Evolutionary conservation across 2,888 invertebrate genomes (phyloP), one percentile per base, ranked within the genome.

Genomic region (Frankliniella fusca): DNA sequence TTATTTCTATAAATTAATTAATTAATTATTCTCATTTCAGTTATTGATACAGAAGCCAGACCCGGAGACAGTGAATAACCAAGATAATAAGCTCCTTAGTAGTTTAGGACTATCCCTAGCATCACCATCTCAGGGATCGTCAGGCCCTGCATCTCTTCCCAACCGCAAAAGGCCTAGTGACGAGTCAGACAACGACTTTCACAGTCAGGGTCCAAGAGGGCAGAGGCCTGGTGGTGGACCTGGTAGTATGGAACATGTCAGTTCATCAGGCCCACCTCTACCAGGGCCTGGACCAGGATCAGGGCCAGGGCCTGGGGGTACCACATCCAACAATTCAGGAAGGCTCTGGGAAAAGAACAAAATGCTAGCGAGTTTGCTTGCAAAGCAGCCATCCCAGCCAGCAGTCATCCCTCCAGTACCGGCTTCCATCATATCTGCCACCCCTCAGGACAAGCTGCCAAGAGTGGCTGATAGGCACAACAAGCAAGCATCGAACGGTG

Each of bases 351-450:
- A 94, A 88, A 93, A 93, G 87, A 96, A 96, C 88, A 93, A 93
- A 87, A 96, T 97, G 93, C 90, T 97, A 85, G 96, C 95, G 70
- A 93, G 93, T 80, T 88, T 97, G 85, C 89, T 97, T 86, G 95
- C 94, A 82, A 93, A 94, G 87, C 93, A 94, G 85, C 93, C 93
- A 84, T 90, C 92, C 48, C 90, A 90, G 83, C 92, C 92, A 79
- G 91, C 93, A 48, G 92, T 93, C 81, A 89, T 90, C 84, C 90
- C 89, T 84, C 93, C 92, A 83, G 90, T 93, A 86, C 92, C 93
- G 84, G 89, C 90, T 81, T 90, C 91, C 87, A 90, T 91, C 86
- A 90, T 92, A 86, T 91, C 92, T 84, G 93, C 93, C 84, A 93
- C 92, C 85, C 94, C 95, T 79, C 94, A 93, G 88, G 92, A 93